A percentile compares a stretch with the other conserved stretches of the same genome.
phyloP scores from a whole-genome alignment of 92 coral and sea anemone genomes.

The Parazoanthus darwini region DNA sequence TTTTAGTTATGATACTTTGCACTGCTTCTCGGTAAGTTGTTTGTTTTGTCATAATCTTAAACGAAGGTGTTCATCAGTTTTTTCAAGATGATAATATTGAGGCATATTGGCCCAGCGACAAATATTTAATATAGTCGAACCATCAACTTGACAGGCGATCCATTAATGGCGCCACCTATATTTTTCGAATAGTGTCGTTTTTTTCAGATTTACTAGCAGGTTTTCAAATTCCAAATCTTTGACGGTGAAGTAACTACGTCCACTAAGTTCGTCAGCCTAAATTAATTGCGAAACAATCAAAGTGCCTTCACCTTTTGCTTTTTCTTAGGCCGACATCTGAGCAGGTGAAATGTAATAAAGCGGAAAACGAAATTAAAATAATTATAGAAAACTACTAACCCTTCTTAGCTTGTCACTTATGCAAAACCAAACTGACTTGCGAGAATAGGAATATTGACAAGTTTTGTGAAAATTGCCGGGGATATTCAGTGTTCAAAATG shows the following conservation, averaged over 20 bases:
- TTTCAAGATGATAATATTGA: not conserved
- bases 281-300: not conserved
- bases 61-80: not conserved
- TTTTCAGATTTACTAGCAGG: not conserved
- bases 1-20: too few species aligned
- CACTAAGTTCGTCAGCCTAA: not conserved
- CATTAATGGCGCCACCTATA: not conserved
- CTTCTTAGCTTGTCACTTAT: not conserved
- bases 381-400: not conserved
- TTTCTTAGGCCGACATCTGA: not conserved
- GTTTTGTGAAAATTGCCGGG: not conserved
- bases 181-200: not conserved
- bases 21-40: not conserved
- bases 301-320: too few species aligned
- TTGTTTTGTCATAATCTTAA: not conserved
- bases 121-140: too few species aligned
- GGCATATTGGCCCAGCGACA: not conserved
- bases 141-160: not conserved
- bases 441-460: not conserved
- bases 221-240: not conserved
- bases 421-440: not conserved
- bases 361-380: not conserved
- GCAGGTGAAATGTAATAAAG: not conserved
- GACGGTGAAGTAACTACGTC: not conserved
- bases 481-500: not conserved